Evolutionary conservation across 2,797 vertebrate species (phyloP), one percentile per base, ranked within the genome.

Genomic region (Otus scops): DNA sequence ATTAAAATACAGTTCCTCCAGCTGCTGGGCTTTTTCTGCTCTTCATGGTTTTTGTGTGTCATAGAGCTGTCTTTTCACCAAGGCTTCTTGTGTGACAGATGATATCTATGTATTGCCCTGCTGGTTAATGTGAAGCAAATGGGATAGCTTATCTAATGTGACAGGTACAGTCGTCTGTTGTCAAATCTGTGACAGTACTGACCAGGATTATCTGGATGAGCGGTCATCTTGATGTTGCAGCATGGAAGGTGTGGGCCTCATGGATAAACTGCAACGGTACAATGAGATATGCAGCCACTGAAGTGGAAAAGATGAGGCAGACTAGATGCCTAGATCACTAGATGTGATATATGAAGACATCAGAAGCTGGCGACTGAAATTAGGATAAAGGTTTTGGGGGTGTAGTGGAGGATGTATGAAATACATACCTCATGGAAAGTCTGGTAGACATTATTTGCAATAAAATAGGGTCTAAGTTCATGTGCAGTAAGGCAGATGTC

Each of bases 161-260:
- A 92, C 96, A 95, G 94, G 90, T 95, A 95, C 93, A 91, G 94
- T 92, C 21, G 13, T 77, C 67, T 80, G 86, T 89, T 97, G 96
- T 97, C 94, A 95, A 24, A 93, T 64, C 93, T 87, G 88, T 93
- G 94, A 75, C 94, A 85, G 92, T 19, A 51, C 84, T 96, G 96
- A 89, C 93, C 96, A 77, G 93, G 90, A 91, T 97, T 95, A 88
- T 92, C 67, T 94, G 96, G 81, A 80, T 95, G 92, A 91, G 84
- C 0, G 84, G 93, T 85, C 93, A 53, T 77, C 60, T 15, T 38
- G 84, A 30, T 80, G 92, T 26, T 87, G 81, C 53, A 68, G 88
- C 59, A 3, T 61, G 89, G 94, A 91, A 95, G 93, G 80, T 94
- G 86, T 83, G 78, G 78, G 70, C 45, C 84, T 89, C 23, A 0